A percentile compares a stretch with the other conserved stretches of the same genome.
These are phyloP conservation scores for Apomyelois bistriatella DNA, from an alignment of 2,888 invertebrate genomes.

Conservation along the genomic window DNA sequence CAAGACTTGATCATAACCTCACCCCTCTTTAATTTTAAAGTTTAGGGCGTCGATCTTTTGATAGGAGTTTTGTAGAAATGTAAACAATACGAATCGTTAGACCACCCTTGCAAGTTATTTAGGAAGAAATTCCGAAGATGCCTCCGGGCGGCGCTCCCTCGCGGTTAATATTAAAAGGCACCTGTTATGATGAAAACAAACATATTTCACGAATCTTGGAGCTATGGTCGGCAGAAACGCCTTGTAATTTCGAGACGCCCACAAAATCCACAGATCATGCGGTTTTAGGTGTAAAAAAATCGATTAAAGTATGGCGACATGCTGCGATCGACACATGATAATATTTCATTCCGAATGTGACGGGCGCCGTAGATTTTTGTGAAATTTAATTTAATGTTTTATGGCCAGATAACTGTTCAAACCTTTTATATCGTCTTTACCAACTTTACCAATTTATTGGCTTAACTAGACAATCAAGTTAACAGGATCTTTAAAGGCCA, in stretches of 20 bases:
- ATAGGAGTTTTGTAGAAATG: slow-evolving; percentile 23
- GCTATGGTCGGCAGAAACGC: slow-evolving; percentile 64
- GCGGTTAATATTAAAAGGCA: slow-evolving; percentile 51
- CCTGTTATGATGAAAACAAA: slow-evolving; percentile 70
- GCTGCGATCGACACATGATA: slow-evolving; percentile 76
- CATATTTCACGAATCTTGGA: slow-evolving; percentile 66
- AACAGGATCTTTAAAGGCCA: background rate
- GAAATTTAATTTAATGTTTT: slow-evolving; percentile 75
- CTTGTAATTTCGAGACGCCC: slow-evolving; percentile 72
- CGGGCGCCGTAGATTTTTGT: slow-evolving; percentile 68
- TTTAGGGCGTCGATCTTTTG: background rate
- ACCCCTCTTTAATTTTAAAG: slow-evolving; percentile 25
- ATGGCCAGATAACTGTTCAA: slow-evolving; percentile 57
- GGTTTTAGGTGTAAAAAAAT: slow-evolving; percentile 80
- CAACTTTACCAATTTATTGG: background rate
- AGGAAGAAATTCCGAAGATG: slow-evolving; percentile 57
- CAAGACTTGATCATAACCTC: slow-evolving; percentile 46
- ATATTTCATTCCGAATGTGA: slow-evolving; percentile 70
- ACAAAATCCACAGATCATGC: slow-evolving; percentile 70
- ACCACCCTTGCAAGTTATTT: slow-evolving; percentile 69
- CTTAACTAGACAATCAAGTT: background rate
- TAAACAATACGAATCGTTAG: slow-evolving; percentile 40
- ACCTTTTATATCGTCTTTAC: slow-evolving; percentile 61
- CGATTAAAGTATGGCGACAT: slow-evolving; percentile 76
- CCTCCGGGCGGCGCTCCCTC: slow-evolving; percentile 45